These are phyloP conservation scores for Meloe dianella DNA, from an alignment of 2,888 invertebrate genomes.

Conservation along the genomic window DNA sequence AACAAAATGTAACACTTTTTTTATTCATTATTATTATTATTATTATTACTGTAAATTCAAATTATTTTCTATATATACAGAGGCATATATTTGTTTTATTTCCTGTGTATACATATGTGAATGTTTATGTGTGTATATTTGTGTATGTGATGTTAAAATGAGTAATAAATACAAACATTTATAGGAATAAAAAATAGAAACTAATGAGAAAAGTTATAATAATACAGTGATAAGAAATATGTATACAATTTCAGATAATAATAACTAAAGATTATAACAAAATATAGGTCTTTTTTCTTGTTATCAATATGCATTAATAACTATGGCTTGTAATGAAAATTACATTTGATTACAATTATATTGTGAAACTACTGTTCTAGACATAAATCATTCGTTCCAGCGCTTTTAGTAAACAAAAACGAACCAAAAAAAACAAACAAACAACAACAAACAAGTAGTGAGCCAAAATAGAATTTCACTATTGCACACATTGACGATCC, in stretches of 20 bases:
- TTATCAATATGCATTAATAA: slow-evolving; percentile 46
- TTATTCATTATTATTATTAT: slow-evolving; percentile 20
- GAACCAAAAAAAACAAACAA: background rate
- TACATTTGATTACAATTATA: slow-evolving; percentile 55
- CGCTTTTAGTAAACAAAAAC: slow-evolving; percentile 42
- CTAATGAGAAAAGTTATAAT: slow-evolving; percentile 20
- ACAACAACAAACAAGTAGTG: background rate
- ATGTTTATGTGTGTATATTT: background rate
- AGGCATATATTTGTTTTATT: slow-evolving; percentile 23
- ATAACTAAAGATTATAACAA: slow-evolving; percentile 17
- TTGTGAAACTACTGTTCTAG: slow-evolving; percentile 56
- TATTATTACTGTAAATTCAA: background rate
- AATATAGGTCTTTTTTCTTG: slow-evolving; percentile 29
- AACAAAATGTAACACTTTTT: slow-evolving; percentile 45
- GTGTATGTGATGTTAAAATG: slow-evolving; percentile 6
- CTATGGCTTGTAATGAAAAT: slow-evolving; percentile 56
- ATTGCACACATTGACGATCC: slow-evolving; percentile 14
- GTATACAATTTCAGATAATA: slow-evolving; percentile 17
- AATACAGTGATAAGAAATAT: slow-evolving; percentile 12
- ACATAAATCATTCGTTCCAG: slow-evolving; percentile 54
- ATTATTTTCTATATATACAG: slow-evolving; percentile 27
- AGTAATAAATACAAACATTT: slow-evolving; percentile 12
- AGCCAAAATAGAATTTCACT: slow-evolving; percentile 1
- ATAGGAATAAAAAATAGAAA: slow-evolving; percentile 16
- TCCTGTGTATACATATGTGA: slow-evolving; percentile 10